Evolutionary conservation across 2,888 invertebrate species (phyloP).

Genomic region (Bombylius major): DNA sequence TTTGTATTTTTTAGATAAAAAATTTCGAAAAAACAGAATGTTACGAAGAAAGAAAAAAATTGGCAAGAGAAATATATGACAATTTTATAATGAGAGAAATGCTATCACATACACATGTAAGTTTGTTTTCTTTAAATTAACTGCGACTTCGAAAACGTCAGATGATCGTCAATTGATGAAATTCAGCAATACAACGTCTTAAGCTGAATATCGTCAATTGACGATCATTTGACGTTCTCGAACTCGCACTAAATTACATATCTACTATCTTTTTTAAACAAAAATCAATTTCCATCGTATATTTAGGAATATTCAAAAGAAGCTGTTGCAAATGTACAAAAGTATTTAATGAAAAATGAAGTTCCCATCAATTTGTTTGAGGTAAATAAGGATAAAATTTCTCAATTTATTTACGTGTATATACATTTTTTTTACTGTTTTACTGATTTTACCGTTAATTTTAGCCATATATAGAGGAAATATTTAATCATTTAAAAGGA

Average conservation of each 20-base stretch:
- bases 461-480: conserved; percentile 98
- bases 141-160: no score
- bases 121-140: conserved; percentile 23
- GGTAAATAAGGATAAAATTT: conserved; percentile 47
- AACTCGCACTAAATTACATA: no score
- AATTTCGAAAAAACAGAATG: conserved; percentile 97
- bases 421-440: no score
- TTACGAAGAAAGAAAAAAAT: conserved; percentile 86
- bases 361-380: conserved; percentile 96
- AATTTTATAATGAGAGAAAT: conserved; percentile 99
- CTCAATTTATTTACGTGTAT: conserved; percentile 4
- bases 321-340: conserved; percentile 94
- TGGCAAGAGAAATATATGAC: conserved; percentile 96
- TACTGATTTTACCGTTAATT: neutral
- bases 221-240: no score
- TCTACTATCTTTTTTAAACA: no score
- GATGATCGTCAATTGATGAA: no score
- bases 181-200: no score
- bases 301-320: conserved; percentile 94
- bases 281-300: neutral
- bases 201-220: no score
- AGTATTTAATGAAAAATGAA: conserved; percentile 92
- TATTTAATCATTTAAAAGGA: conserved; percentile 92
- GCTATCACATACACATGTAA: conserved; percentile 95
- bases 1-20: conserved; percentile 96